These are phyloP conservation scores for Callorhinus ursinus DNA, from an alignment of 2,113 vertebrate genomes.

Conservation along the genomic window DNA sequence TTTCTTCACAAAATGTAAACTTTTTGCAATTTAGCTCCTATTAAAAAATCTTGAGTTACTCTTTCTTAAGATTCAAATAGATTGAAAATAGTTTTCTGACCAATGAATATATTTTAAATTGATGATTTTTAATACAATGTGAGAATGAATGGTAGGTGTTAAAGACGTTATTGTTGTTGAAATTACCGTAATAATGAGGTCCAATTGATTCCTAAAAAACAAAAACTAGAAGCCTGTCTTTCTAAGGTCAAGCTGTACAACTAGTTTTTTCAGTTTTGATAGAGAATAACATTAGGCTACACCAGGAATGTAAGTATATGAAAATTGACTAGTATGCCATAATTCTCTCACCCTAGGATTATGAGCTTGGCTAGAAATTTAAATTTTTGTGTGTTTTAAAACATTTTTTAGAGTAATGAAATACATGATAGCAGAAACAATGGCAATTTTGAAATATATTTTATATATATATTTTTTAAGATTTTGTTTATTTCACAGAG, in stretches of 20 bases:
- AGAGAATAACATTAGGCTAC: slow-evolving; percentile 1
- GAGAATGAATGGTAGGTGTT: background rate
- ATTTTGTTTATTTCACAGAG: background rate
- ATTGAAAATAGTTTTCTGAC: slow-evolving; percentile 21
- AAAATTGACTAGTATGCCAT: background rate
- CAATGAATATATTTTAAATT: slow-evolving; percentile 44
- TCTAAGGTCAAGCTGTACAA: background rate
- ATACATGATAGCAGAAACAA: background rate
- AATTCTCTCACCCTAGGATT: background rate
- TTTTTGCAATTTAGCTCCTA: background rate
- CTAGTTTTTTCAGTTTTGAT: background rate
- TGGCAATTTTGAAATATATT: background rate
- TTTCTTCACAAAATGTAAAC: slow-evolving; percentile 52
- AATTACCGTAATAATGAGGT: slow-evolving; percentile 44
- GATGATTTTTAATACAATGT: background rate
- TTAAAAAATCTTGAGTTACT: background rate
- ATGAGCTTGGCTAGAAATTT: slow-evolving; percentile 12
- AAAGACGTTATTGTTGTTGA: slow-evolving; percentile 38
- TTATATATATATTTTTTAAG: background rate
- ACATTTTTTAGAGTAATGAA: slow-evolving; percentile 37
- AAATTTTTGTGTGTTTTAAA: slow-evolving; percentile 30
- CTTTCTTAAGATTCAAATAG: background rate
- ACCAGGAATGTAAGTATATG: background rate
- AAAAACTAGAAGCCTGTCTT: background rate
- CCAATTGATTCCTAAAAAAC: background rate